These are phyloP conservation scores for Drosophila cardini DNA, from an alignment of 1,140 invertebrate species.

Conservation along the genomic window DNA sequence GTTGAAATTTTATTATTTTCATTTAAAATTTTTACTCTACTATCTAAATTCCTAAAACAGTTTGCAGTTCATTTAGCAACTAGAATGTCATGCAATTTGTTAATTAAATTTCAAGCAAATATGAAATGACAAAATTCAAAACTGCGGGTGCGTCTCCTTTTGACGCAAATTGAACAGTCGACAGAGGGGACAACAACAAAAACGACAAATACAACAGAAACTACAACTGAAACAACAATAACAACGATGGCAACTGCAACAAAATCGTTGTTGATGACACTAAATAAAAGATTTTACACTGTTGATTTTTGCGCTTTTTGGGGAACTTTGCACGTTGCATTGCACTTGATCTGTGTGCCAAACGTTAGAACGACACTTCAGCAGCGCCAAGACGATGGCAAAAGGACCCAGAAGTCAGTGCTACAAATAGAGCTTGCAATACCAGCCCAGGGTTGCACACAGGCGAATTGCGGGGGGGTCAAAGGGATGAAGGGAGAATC, in stretches of 20 bases:
- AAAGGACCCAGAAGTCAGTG: slow-evolving; percentile 34
- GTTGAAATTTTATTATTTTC: no score
- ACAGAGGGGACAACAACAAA: neutral
- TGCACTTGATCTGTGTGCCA: slow-evolving; percentile 83
- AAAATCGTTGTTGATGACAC: slow-evolving; percentile 71
- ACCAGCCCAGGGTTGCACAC: slow-evolving; percentile 28
- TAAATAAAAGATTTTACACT: slow-evolving; percentile 83
- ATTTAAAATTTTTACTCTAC: no score
- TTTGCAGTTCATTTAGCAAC: neutral
- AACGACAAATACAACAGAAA: slow-evolving; percentile 13
- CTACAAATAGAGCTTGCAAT: slow-evolving; percentile 24
- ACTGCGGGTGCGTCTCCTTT: slow-evolving; percentile 27
- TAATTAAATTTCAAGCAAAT: slow-evolving; percentile 78
- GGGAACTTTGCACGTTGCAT: slow-evolving; percentile 81
- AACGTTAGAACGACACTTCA: slow-evolving; percentile 80
- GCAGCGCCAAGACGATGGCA: slow-evolving; percentile 17
- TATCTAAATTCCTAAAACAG: neutral
- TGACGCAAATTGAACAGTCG: slow-evolving; percentile 56
- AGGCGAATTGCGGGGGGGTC: no score
- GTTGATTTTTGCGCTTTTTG: slow-evolving; percentile 83
- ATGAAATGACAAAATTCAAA: slow-evolving; percentile 57
- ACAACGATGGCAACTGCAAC: slow-evolving; percentile 17
- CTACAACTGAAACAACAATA: slow-evolving; percentile 12
- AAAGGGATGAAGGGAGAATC: neutral
- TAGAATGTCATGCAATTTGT: slow-evolving; percentile 63